Evolutionary conservation across 2,113 vertebrate species (phyloP), one percentile per base, ranked within the genome.

Genomic region (Mellivora capensis): DNA sequence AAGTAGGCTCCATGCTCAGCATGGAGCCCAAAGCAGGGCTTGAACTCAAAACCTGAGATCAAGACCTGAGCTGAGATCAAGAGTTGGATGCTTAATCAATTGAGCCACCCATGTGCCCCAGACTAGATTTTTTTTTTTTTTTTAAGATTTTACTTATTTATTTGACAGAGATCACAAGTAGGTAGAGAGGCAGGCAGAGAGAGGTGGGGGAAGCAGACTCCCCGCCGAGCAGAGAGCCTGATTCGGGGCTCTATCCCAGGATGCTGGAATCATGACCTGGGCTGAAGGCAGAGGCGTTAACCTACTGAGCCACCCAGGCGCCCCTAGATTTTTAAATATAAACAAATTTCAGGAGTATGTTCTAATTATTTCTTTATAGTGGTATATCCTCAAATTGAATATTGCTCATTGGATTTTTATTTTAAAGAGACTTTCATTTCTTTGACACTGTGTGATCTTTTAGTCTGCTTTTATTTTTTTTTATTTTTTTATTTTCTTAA

Each of bases 401-500:
- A 59, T 94, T 95, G 42, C 25, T 93, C 18, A 87, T 42, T 93
- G n/a, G 13, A 81, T 77, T 81, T 96, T 67, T 94, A 57, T 81
- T 93, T 80, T 82, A 49, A 84, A 82, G 29, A 80, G 67, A 72
- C 81, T 94, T 95, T 44, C 14, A 52, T 86, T 89, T 86, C 47
- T 82, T 90, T 72, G 44, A 83, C 39, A 86, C 23, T 34, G 83
- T 87, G 44, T 94, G 27, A 79, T 92, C 42, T 97, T 34, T 54
- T 83, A 69, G 42, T 76, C 72, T 31, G n/a, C 14, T 84, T 93
- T 93, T 87, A 67, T 88, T 93, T 93, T 87, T 88, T 93, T 93
- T 87, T 42, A 42, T 11, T 47, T 47, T 47, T 12, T 47, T 47
- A 11, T 11, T 47, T 47, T 47, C 12, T 47, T 12, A 12, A 47